Conservation (phyloP, 2,113 vertebrate species). For the Pan troglodytes region NHGRI_mPanTro3-v2.1_pri NC_072398.2:53043001-53043500, state of each 20-base stretch:
- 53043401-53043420: background rate
- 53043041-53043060: background rate
- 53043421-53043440: background rate
- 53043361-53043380: background rate
- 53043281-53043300: too few species aligned
- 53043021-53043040: background rate
- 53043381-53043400: background rate
- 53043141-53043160: background rate
- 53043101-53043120: background rate
- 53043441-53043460: background rate
- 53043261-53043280: background rate
- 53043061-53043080: background rate
- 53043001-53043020: background rate
- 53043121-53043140: background rate
- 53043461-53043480: background rate
- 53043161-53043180: background rate
- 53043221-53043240: background rate
- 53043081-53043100: background rate
- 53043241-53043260: background rate
- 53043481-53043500: background rate
- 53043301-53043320: background rate
- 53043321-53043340: background rate
- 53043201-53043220: background rate
- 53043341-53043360: background rate
- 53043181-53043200: background rate